Conservation (phyloP, 2,113 vertebrate species). For the Ursus arctos region DNA sequence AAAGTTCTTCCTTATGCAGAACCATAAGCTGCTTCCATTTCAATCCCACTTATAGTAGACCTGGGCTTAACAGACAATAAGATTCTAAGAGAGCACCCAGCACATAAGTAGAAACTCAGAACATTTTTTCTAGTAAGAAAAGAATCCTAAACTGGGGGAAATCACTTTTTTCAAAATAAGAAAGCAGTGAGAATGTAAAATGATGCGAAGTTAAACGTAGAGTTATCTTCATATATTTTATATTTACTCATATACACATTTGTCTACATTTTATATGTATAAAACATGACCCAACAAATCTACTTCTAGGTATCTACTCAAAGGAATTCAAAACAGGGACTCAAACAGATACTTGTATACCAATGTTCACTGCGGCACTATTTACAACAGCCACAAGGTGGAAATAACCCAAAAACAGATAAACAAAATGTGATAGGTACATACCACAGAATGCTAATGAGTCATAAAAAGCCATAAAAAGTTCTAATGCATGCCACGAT, state of each 20-base stretch:
- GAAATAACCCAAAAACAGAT: not conserved
- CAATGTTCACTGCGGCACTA: not conserved
- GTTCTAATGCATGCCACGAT: not conserved
- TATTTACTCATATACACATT: not conserved
- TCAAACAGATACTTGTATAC: not conserved
- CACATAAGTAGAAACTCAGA: not conserved
- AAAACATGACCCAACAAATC: not conserved
- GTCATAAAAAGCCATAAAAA: not conserved
- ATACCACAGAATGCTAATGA: not conserved
- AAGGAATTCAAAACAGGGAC: not conserved
- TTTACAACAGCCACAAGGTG: not conserved
- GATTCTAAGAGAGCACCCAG: not conserved
- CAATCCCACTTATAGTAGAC: not conserved
- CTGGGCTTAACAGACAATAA: not conserved
- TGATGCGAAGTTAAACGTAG: not conserved
- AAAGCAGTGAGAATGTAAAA: not conserved
- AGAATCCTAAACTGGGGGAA: not conserved
- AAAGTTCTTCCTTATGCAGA: not conserved
- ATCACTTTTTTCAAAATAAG: not conserved
- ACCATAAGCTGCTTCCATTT: not conserved
- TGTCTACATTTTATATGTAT: not conserved
- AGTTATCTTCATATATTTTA: not conserved
- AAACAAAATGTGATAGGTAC: not conserved
- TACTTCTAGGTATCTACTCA: not conserved
- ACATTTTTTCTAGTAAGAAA: not conserved